phyloP scores from a whole-genome alignment of 2,797 vertebrate species.

The Intellagama lesueurii region DNA sequence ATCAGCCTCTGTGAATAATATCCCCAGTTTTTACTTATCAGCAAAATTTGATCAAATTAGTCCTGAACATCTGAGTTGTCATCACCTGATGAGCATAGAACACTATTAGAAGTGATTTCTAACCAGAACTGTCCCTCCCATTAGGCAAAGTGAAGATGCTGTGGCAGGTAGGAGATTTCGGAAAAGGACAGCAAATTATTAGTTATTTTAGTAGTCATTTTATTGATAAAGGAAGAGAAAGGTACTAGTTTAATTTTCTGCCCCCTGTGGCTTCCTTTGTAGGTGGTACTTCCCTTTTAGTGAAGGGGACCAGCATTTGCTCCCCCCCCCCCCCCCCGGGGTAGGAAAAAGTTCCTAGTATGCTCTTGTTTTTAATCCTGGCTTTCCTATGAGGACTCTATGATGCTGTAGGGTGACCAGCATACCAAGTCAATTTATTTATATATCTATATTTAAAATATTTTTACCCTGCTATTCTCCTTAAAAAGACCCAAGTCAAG shows the following conservation, averaged over 20 bases:
- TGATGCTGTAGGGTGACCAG: neutral
- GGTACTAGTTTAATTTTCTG: neutral
- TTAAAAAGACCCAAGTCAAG: too few relatives aligned
- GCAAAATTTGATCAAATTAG: neutral
- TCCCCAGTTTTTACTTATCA: neutral
- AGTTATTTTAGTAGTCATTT: neutral
- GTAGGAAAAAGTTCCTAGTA: too few relatives aligned
- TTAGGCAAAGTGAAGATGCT: neutral
- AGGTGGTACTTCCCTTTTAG: neutral
- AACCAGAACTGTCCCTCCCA: neutral
- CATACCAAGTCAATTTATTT: too few relatives aligned
- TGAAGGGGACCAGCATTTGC: neutral
- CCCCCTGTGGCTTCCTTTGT: neutral
- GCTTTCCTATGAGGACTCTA: neutral
- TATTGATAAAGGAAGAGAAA: neutral
- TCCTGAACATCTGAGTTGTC: neutral
- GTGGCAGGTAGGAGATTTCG: neutral
- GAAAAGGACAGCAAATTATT: neutral
- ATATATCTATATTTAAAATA: too few relatives aligned
- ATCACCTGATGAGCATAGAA: neutral
- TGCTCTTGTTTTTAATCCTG: neutral
- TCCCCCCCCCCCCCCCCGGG: neutral
- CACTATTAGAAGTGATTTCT: neutral
- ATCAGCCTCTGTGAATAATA: neutral
- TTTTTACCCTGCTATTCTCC: too few relatives aligned